phyloP scores from a whole-genome alignment of 2,888 invertebrate genomes.

The Brachyptera putata region DNA sequence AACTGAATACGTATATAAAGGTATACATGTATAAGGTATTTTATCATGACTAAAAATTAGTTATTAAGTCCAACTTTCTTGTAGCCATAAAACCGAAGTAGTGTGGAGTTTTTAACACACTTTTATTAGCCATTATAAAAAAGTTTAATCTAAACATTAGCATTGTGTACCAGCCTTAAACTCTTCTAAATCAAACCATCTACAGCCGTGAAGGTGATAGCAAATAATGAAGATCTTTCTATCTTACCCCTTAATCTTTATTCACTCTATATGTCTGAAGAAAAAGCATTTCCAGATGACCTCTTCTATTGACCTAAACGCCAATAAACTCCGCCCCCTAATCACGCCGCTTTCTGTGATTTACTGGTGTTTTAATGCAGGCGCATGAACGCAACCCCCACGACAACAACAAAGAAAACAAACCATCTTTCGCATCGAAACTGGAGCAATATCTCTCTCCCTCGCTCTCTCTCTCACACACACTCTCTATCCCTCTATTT shows the following conservation, averaged over 20 bases:
- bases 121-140: no score
- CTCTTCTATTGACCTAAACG: not conserved
- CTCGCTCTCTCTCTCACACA: no score
- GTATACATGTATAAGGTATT: no score
- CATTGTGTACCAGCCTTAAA: not conserved
- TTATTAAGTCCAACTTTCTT: no score
- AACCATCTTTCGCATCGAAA: constrained; percentile 3
- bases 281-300: not conserved
- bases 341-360: not conserved
- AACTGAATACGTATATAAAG: no score
- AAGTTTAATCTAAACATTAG: no score
- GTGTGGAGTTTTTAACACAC: no score
- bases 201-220: not conserved
- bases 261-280: not conserved
- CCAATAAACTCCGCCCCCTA: not conserved
- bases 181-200: not conserved
- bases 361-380: not conserved
- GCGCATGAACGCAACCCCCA: not conserved
- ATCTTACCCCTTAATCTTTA: not conserved
- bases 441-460: constrained; percentile 12
- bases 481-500: no score
- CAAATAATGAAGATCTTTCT: not conserved
- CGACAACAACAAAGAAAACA: constrained; percentile 11
- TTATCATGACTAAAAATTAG: no score
- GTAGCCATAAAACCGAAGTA: no score